These are phyloP conservation scores for Porites divaricata DNA, from an alignment of 92 coral and sea anemone species.

Conservation along the genomic window DNA sequence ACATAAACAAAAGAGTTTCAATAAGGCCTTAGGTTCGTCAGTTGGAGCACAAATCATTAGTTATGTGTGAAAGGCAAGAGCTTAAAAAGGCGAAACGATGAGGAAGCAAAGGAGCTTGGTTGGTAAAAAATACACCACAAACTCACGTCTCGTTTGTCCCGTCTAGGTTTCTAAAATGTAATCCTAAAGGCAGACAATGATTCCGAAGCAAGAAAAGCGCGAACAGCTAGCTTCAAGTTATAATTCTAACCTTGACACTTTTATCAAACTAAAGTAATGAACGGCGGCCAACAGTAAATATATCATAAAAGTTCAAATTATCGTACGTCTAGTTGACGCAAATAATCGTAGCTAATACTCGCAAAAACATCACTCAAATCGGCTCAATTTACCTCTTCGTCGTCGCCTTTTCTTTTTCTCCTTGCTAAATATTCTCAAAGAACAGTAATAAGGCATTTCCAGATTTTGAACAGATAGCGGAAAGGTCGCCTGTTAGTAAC, in stretches of 20 bases:
- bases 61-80: slow-evolving; percentile 17
- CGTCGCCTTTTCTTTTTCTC: slow-evolving; percentile 74
- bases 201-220: not conserved
- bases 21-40: not conserved
- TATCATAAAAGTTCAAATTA: slow-evolving; percentile 50
- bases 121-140: slow-evolving; percentile 15
- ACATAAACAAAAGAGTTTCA: not conserved
- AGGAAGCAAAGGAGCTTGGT: slow-evolving; percentile 38
- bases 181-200: slow-evolving; percentile 2
- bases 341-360: slow-evolving; percentile 27
- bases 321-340: slow-evolving; percentile 44
- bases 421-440: slow-evolving; percentile 78
- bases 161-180: slow-evolving; percentile 12
- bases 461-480: slow-evolving; percentile 38
- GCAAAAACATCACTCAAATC: slow-evolving; percentile 26
- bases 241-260: slow-evolving; percentile 29
- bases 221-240: slow-evolving; percentile 10
- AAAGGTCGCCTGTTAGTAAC: slow-evolving; percentile 46
- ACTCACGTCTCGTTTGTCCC: slow-evolving; percentile 11
- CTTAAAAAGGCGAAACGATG: slow-evolving; percentile 29
- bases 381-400: slow-evolving; percentile 62
- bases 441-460: slow-evolving; percentile 83
- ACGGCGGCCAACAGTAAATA: slow-evolving; percentile 55
- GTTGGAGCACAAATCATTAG: slow-evolving; percentile 1
- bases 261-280: slow-evolving; percentile 43